A percentile compares a stretch with the other conserved stretches of the same genome.
phyloP scores from a whole-genome alignment of 2,113 vertebrate species.

The Myotis brandtii region DNA sequence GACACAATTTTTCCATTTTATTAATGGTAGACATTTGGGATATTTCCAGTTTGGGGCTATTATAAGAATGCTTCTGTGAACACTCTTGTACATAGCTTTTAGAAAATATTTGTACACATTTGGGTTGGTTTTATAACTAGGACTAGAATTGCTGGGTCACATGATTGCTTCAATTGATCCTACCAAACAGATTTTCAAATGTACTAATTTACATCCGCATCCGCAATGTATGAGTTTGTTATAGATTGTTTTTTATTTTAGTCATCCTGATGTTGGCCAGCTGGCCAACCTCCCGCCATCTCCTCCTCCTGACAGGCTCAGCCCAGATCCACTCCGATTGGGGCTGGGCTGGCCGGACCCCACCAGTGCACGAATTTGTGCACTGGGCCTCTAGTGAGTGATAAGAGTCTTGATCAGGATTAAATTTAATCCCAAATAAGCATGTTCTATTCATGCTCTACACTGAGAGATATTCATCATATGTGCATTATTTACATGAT shows the following conservation, averaged over 20 bases:
- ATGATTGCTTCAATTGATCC: not conserved
- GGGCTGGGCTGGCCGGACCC: too few species aligned
- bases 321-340: too few species aligned
- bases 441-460: not conserved
- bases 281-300: too few species aligned
- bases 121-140: not conserved
- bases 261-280: not conserved
- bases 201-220: not conserved
- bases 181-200: not conserved
- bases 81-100: not conserved
- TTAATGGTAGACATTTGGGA: not conserved
- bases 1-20: not conserved
- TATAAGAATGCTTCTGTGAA: not conserved
- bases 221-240: not conserved
- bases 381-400: not conserved
- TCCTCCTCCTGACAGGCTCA: too few species aligned
- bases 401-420: slow-evolving; percentile 13
- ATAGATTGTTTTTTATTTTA: not conserved
- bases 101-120: not conserved
- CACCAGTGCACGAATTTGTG: too few species aligned
- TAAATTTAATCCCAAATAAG: slow-evolving; percentile 15
- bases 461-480: not conserved
- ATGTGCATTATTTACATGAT: not conserved
- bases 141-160: not conserved
- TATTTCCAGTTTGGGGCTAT: not conserved